Evolutionary conservation across 2,113 vertebrate genomes (phyloP).

Genomic region (Anarhynchus alexandrinus): DNA sequence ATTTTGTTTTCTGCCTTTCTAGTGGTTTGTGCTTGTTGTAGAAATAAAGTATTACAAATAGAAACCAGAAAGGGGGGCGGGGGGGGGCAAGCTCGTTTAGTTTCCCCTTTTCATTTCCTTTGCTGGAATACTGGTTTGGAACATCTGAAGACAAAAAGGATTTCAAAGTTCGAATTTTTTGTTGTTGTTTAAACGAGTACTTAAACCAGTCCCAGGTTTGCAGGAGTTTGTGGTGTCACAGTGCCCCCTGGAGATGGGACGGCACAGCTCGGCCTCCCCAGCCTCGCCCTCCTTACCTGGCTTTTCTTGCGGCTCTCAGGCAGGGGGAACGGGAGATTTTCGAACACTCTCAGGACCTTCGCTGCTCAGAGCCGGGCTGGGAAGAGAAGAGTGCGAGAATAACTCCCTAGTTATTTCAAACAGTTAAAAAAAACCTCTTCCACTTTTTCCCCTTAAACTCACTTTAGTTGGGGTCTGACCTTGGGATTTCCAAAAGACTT

Average conservation of each 20-base stretch:
- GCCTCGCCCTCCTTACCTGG: background rate
- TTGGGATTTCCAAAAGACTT: slow-evolving; percentile 18
- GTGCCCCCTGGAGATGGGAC: slow-evolving; percentile 59
- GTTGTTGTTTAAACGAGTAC: background rate
- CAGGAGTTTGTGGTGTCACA: slow-evolving; percentile 42
- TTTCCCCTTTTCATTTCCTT: slow-evolving; percentile 65
- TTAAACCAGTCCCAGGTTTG: background rate
- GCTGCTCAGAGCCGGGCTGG: slow-evolving; percentile 28
- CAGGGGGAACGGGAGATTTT: background rate
- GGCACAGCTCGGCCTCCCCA: background rate
- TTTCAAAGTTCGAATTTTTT: background rate
- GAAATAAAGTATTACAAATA: slow-evolving; percentile 51
- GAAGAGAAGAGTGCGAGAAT: slow-evolving; percentile 63
- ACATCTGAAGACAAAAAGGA: slow-evolving; percentile 27
- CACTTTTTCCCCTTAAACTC: background rate
- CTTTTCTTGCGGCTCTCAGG: background rate
- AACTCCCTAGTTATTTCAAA: slow-evolving; percentile 69
- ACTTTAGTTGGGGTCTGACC: background rate
- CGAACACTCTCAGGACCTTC: background rate
- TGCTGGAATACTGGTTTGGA: slow-evolving; percentile 41
- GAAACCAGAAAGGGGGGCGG: background rate
- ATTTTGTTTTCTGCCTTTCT: slow-evolving; percentile 31
- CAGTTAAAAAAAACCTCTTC: slow-evolving; percentile 46
- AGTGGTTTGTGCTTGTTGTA: slow-evolving; percentile 37
- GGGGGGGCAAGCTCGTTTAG: background rate